phyloP scores from a whole-genome alignment of 2,113 vertebrate species.

The Kryptolebias marmoratus region DNA sequence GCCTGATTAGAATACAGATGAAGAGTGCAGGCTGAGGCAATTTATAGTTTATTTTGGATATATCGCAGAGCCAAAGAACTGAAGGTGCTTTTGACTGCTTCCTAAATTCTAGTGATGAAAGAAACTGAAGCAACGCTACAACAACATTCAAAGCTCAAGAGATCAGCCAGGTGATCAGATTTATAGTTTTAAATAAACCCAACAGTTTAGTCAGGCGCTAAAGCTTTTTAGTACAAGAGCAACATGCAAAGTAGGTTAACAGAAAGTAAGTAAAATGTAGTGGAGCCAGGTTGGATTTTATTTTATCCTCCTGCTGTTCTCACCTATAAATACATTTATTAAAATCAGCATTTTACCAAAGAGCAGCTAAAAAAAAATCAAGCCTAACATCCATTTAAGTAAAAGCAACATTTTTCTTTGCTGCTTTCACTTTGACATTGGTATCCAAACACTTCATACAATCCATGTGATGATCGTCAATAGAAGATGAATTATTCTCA shows the following conservation, averaged over 20 bases:
- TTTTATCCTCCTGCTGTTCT: background rate
- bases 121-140: background rate
- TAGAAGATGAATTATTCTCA: too few relatives aligned
- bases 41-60: background rate
- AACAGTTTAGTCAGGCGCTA: background rate
- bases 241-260: too few relatives aligned
- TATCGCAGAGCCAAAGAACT: background rate
- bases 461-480: too few relatives aligned
- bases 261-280: too few relatives aligned
- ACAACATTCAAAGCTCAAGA: background rate
- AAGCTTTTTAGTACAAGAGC: too few relatives aligned
- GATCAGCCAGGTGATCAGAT: background rate
- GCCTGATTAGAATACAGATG: constrained; percentile 36
- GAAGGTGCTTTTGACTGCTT: background rate
- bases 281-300: too few relatives aligned
- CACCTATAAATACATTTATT: constrained; percentile 14
- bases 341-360: background rate
- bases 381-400: too few relatives aligned
- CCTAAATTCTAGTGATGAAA: background rate
- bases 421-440: too few relatives aligned
- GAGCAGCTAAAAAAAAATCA: background rate
- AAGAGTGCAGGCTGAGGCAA: background rate
- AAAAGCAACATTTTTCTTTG: too few relatives aligned
- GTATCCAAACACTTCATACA: too few relatives aligned
- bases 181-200: background rate